Percentiles rank a stretch among this genome's conserved stretches.
phyloP scores from a whole-genome alignment of 1,140 invertebrate genomes.

The Aethina tumida region DNA sequence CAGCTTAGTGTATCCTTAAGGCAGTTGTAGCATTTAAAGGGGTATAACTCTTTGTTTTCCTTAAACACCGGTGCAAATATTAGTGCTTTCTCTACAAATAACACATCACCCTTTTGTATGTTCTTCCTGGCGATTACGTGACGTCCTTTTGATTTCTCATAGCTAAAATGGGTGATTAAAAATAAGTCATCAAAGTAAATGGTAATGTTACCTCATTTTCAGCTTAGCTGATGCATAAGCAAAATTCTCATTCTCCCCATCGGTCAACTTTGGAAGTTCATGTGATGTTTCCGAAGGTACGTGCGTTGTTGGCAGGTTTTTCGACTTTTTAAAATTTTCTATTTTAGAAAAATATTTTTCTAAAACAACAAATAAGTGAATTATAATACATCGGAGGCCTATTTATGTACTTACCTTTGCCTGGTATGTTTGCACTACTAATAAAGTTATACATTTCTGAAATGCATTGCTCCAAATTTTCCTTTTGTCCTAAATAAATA shows the following conservation, averaged over 20 bases:
- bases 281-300: constrained; percentile 19
- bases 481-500: constrained; percentile 18
- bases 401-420: constrained; percentile 20
- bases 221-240: constrained; percentile 27
- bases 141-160: constrained; percentile 38
- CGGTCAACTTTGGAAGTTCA: constrained; percentile 22
- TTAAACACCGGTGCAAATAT: constrained; percentile 42
- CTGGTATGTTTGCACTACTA: constrained; percentile 13
- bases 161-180: constrained; percentile 21
- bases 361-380: constrained; percentile 11
- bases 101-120: constrained; percentile 49
- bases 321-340: constrained; percentile 17
- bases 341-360: constrained; percentile 21
- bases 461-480: constrained; percentile 22
- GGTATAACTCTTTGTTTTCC: constrained; percentile 25
- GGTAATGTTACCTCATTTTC: constrained; percentile 25
- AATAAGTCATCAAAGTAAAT: neutral
- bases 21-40: constrained; percentile 31
- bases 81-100: constrained; percentile 64
- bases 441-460: constrained; percentile 19
- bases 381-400: constrained; percentile 5
- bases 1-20: constrained; percentile 23
- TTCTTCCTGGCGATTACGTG: constrained; percentile 43
- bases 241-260: constrained; percentile 27
- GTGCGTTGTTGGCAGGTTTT: constrained; percentile 11